These are phyloP conservation scores for Protobothrops flavoviridis DNA, from an alignment of 2,113 vertebrate genomes.

Conservation along the genomic window DNA sequence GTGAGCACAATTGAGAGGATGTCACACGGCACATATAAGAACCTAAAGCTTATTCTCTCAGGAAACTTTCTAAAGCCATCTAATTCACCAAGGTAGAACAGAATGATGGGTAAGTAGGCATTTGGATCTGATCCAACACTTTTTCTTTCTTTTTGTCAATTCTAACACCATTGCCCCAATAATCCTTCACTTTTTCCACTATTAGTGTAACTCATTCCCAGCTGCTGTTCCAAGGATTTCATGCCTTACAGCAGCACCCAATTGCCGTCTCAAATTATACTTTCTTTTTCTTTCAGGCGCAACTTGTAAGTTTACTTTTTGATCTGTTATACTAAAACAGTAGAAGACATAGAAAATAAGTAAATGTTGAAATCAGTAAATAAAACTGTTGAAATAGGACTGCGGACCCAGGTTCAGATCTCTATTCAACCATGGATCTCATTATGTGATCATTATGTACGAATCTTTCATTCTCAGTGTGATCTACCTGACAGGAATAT, in stretches of 20 bases:
- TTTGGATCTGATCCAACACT: not conserved
- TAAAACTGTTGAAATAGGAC: not conserved
- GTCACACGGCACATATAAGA: not conserved
- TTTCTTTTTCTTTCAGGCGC: not conserved
- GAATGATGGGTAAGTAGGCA: not conserved
- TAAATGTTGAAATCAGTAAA: not conserved
- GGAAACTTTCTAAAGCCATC: not conserved
- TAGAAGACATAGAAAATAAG: not conserved
- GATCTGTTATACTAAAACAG: not conserved
- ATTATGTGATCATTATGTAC: not conserved
- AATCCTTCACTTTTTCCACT: not conserved
- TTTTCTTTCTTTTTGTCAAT: not conserved
- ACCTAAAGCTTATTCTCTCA: not conserved
- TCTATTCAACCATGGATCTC: not conserved
- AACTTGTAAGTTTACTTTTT: not conserved
- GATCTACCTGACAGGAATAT: not conserved
- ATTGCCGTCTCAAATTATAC: not conserved
- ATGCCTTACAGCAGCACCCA: not conserved
- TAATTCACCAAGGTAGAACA: not conserved
- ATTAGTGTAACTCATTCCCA: not conserved
- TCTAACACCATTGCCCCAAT: not conserved
- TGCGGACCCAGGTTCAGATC: not conserved
- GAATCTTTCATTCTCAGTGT: not conserved
- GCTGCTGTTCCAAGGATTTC: not conserved
- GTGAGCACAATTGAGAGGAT: not conserved